Conservation (phyloP, 1,140 invertebrate species). For the Zaprionus africanus region DNA sequence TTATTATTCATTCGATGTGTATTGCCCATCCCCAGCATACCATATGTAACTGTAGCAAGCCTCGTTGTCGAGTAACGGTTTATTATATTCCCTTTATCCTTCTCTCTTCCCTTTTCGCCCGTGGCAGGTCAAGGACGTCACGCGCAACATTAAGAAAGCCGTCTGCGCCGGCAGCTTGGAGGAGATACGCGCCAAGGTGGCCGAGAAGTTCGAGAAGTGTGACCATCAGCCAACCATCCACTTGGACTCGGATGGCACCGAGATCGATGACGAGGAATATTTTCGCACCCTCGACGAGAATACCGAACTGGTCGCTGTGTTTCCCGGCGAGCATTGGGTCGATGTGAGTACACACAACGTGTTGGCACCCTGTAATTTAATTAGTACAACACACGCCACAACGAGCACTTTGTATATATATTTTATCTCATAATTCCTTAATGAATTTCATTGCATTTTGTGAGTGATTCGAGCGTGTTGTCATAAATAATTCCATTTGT, state of each 20-base stretch:
- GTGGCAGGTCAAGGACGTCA: slow-evolving; percentile 86
- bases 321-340: slow-evolving; percentile 90
- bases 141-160: slow-evolving; percentile 91
- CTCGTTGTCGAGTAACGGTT: slow-evolving; percentile 47
- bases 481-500: slow-evolving; percentile 25
- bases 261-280: slow-evolving; percentile 95
- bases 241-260: slow-evolving; percentile 93
- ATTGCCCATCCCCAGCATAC: slow-evolving; percentile 26
- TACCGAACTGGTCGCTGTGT: slow-evolving; percentile 91
- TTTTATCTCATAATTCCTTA: background rate
- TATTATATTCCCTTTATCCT: slow-evolving; percentile 52
- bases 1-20: slow-evolving; percentile 72
- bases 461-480: background rate
- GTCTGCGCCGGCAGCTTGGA: slow-evolving; percentile 90
- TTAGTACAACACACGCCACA: background rate
- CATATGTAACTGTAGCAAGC: slow-evolving; percentile 52
- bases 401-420: background rate
- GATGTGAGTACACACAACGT: slow-evolving; percentile 69
- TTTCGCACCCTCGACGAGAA: slow-evolving; percentile 93
- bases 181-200: slow-evolving; percentile 89
- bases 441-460: slow-evolving; percentile 13
- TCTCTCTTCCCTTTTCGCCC: background rate
- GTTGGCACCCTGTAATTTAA: background rate
- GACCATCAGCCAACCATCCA: slow-evolving; percentile 89
- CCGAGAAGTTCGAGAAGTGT: slow-evolving; percentile 88